Conservation (phyloP, 2,113 vertebrate genomes). For the Steatornis caripensis region DNA sequence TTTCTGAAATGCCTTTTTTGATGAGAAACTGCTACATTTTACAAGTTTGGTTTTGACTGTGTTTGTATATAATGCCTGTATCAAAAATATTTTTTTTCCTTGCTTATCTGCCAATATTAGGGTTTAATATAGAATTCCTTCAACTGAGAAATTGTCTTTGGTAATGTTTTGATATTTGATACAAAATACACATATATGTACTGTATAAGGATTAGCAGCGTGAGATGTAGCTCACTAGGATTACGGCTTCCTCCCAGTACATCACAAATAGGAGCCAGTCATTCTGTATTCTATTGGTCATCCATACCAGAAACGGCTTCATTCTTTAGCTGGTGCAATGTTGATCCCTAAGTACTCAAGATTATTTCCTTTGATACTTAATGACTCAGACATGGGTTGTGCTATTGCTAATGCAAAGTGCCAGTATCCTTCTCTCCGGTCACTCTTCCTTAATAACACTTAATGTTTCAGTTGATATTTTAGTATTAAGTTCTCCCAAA, state of each 20-base stretch:
- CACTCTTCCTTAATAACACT: neutral
- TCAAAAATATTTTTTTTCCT: neutral
- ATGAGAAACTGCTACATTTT: neutral
- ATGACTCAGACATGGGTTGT: neutral
- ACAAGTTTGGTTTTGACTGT: neutral
- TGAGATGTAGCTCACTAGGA: neutral
- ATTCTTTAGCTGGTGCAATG: neutral
- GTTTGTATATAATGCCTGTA: neutral
- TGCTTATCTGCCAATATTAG: neutral
- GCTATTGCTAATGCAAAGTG: neutral
- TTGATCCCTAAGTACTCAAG: neutral
- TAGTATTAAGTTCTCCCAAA: neutral
- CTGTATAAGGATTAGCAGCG: neutral
- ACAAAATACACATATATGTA: neutral
- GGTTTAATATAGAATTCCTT: neutral
- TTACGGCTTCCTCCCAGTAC: neutral
- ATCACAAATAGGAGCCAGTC: neutral
- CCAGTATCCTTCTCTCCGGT: neutral
- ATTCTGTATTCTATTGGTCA: neutral
- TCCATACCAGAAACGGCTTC: neutral
- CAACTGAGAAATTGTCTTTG: neutral
- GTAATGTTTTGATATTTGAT: neutral
- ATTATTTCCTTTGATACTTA: neutral
- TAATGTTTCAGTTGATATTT: neutral
- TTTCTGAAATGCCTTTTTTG: neutral